Conservation (phyloP, 2,888 invertebrate species). For the Tubulanus polymorphus region DNA sequence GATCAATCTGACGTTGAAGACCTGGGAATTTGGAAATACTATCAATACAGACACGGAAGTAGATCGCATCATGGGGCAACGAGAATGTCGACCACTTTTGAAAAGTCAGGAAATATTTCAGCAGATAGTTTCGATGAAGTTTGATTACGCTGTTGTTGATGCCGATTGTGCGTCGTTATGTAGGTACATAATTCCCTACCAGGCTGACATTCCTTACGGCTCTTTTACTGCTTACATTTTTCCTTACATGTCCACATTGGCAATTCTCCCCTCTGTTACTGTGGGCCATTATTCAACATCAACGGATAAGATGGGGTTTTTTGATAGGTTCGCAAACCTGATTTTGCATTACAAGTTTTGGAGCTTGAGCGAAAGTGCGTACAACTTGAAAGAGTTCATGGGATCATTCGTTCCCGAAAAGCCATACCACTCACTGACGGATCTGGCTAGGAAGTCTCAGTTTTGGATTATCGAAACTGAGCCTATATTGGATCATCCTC, state of each 20-base stretch:
- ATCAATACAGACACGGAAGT: no score
- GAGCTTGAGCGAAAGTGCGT: background rate
- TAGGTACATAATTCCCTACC: slow-evolving; percentile 11
- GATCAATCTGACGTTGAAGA: no score
- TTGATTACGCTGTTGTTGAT: slow-evolving; percentile 18
- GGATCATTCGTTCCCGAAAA: background rate
- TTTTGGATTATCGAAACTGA: slow-evolving; percentile 21
- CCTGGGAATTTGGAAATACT: no score
- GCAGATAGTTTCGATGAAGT: slow-evolving; percentile 5
- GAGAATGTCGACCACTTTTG: slow-evolving; percentile 4
- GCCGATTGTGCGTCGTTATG: background rate
- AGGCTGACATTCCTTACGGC: slow-evolving; percentile 14
- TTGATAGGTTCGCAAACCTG: no score
- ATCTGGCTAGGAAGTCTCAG: background rate
- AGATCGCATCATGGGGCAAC: background rate
- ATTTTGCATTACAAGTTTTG: background rate
- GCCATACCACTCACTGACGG: background rate
- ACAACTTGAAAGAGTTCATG: no score
- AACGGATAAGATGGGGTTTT: no score
- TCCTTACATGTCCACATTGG: background rate
- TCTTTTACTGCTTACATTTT: background rate
- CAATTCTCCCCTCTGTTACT: background rate
- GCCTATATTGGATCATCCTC: slow-evolving; percentile 20
- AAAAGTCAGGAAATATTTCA: slow-evolving; percentile 5
- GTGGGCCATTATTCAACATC: no score